Evolutionary conservation across 2,888 invertebrate genomes (phyloP).

Genomic region (Scaeva pyrastri): DNA sequence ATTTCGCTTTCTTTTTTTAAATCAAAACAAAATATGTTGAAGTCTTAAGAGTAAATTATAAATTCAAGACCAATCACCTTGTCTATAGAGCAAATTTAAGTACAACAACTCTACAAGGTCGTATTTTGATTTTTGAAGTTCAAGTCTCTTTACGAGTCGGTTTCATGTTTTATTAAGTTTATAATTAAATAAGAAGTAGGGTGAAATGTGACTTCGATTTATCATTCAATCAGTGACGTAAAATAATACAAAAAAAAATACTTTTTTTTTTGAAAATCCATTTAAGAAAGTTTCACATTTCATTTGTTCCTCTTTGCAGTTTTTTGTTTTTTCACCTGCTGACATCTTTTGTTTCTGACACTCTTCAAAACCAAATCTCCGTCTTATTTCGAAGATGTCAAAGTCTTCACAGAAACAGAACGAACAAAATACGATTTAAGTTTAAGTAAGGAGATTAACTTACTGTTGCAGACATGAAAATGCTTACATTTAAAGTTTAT

Average conservation of each 20-base stretch:
- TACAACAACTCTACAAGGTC: conserved; percentile 30
- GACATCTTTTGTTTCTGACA: background rate
- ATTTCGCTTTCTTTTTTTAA: background rate
- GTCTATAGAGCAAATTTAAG: background rate
- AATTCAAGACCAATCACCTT: conserved; percentile 36
- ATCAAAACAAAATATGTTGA: background rate
- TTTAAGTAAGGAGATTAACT: conserved; percentile 33
- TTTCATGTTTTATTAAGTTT: conserved; percentile 6
- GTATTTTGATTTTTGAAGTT: conserved; percentile 24
- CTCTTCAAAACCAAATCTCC: conserved; percentile 6
- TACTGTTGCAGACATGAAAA: conserved; percentile 9
- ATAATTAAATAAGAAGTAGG: background rate
- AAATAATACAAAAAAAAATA: background rate
- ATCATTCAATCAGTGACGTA: conserved; percentile 9
- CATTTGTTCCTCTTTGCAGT: background rate
- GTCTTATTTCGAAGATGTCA: background rate
- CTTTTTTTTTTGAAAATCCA: background rate
- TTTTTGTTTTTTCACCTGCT: background rate
- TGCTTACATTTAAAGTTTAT: conserved; percentile 32
- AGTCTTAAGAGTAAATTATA: conserved; percentile 27
- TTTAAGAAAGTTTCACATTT: background rate
- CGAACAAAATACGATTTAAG: background rate
- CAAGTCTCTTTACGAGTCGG: conserved; percentile 27
- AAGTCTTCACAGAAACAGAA: background rate
- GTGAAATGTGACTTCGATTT: conserved; percentile 24